Percentiles rank a stretch among this genome's conserved stretches.
phyloP scores from a whole-genome alignment of 2,797 vertebrate species.

The Semaprochilodus insignis region DNA sequence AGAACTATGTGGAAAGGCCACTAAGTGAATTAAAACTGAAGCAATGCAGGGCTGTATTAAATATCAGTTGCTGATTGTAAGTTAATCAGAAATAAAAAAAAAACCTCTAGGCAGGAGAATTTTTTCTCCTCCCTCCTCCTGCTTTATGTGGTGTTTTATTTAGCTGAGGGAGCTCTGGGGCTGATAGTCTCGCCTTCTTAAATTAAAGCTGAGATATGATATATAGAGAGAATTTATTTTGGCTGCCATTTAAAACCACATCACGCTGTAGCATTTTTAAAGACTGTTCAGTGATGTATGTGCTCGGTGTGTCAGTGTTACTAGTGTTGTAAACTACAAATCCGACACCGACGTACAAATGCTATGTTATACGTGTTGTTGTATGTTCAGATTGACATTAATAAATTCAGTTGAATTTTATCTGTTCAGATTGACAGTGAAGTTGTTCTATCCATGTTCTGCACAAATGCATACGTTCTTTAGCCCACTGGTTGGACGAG shows the following conservation, averaged over 20 bases:
- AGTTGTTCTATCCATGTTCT: background rate
- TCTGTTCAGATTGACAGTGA: background rate
- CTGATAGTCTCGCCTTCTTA: constrained; percentile 51
- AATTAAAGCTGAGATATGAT: constrained; percentile 53
- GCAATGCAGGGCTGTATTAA: constrained; percentile 63
- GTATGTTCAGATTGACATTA: background rate
- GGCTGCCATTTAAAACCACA: constrained; percentile 49
- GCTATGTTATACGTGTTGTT: background rate
- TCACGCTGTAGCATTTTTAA: constrained; percentile 36
- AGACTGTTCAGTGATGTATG: constrained; percentile 37
- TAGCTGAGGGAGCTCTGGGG: constrained; percentile 46
- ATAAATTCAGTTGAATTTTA: too few relatives aligned
- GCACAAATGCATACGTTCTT: background rate
- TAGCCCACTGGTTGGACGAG: background rate
- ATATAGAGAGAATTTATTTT: constrained; percentile 46
- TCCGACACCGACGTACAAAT: constrained; percentile 1
- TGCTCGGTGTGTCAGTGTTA: constrained; percentile 12
- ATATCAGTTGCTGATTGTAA: constrained; percentile 70
- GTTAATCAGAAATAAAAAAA: constrained; percentile 72
- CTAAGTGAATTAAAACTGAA: constrained; percentile 64
- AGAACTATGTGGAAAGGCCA: constrained; percentile 63
- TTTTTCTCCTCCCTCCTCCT: constrained; percentile 24
- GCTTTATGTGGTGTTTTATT: constrained; percentile 50
- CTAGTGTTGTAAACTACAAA: constrained; percentile 23
- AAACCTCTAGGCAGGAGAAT: constrained; percentile 63